Conservation (phyloP, 2,113 vertebrate species). For the Tragelaphus imberbis region DNA sequence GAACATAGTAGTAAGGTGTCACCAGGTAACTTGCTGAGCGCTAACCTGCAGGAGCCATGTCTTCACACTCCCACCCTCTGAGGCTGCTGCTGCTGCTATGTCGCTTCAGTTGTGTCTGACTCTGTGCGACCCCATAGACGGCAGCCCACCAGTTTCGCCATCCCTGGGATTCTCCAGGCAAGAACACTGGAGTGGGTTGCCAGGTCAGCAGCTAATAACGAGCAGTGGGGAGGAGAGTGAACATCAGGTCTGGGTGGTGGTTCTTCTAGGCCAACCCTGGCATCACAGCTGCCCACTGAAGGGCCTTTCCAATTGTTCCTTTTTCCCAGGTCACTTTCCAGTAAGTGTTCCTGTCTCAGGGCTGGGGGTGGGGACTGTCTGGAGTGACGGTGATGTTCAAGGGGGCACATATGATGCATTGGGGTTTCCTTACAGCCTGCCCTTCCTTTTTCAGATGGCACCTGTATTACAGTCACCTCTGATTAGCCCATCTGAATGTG, state of each 20-base stretch:
- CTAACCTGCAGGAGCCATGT: fast-evolving
- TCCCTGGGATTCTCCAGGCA: too few species aligned
- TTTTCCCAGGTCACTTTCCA: neutral
- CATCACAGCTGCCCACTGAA: neutral
- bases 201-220: neutral
- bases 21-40: too few species aligned
- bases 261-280: neutral
- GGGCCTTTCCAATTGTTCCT: neutral
- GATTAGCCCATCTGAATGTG: neutral
- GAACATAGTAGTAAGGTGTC: neutral
- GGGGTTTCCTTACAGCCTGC: neutral
- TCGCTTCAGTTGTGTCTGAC: too few species aligned
- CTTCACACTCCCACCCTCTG: neutral
- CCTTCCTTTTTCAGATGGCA: neutral
- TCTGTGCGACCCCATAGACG: too few species aligned
- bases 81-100: too few species aligned
- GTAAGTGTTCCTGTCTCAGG: neutral
- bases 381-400: neutral
- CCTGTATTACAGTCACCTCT: neutral
- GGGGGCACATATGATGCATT: fast-evolving
- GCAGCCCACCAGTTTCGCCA: too few species aligned
- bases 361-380: neutral
- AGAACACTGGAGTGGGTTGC: too few species aligned
- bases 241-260: neutral
- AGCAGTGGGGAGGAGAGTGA: neutral